Percentiles rank a stretch among this genome's conserved stretches.
phyloP scores from a whole-genome alignment of 1,140 invertebrate species.

The Drosophila santomea region DNA sequence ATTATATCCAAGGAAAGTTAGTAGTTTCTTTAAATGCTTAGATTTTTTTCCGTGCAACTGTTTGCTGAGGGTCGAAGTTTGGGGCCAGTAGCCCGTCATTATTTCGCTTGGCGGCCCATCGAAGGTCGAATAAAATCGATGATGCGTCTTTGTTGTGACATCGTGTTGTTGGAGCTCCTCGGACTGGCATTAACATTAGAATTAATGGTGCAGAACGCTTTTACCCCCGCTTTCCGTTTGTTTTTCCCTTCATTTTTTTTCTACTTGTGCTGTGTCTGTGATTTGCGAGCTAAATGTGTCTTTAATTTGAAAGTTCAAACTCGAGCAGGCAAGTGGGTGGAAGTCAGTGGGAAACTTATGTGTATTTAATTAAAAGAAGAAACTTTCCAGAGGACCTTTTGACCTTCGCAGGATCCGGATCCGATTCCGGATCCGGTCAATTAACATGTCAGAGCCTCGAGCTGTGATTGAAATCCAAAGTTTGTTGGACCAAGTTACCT shows the following conservation, averaged over 20 bases:
- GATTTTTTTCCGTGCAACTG: constrained; percentile 5
- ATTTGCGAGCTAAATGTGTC: constrained; percentile 68
- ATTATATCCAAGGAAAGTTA: too few relatives aligned
- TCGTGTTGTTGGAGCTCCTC: constrained; percentile 29
- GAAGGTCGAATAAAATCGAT: constrained; percentile 81
- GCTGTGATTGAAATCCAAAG: constrained; percentile 34
- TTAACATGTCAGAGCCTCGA: constrained; percentile 35
- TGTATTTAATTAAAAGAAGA: constrained; percentile 43
- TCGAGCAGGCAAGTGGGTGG: constrained; percentile 37
- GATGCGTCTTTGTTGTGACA: constrained; percentile 57
- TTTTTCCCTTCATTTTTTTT: constrained; percentile 25
- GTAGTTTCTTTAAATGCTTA: neutral
- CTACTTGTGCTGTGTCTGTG: constrained; percentile 19
- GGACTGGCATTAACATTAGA: constrained; percentile 78
- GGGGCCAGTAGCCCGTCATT: constrained; percentile 50
- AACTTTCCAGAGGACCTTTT: constrained; percentile 12
- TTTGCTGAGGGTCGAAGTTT: constrained; percentile 19
- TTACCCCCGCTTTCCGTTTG: constrained; percentile 47
- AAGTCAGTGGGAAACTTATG: constrained; percentile 28
- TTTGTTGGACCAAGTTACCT: constrained; percentile 31
- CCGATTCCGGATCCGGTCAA: constrained; percentile 13
- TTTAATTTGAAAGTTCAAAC: constrained; percentile 73
- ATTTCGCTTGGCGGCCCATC: constrained; percentile 75
- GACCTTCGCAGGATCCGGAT: constrained; percentile 9
- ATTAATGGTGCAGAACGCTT: constrained; percentile 77